Evolutionary conservation across 2,797 vertebrate genomes (phyloP), one percentile per base, ranked within the genome.

Genomic region (Cuniculus paca): DNA sequence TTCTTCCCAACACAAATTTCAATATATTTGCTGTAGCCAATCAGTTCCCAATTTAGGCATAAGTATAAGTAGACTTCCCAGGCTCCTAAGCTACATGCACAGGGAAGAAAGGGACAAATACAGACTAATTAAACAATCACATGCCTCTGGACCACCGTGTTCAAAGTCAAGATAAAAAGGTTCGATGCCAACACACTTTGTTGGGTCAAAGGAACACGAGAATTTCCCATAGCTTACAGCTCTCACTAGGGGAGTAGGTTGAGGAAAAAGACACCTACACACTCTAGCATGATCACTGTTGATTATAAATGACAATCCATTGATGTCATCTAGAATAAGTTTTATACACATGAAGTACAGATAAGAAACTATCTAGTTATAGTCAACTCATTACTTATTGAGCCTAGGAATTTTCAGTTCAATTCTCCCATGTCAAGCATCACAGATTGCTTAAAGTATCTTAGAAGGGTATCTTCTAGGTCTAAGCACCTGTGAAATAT

Each of bases 121-220:
- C 93, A 95, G 93, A 50, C 79, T 82, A 61, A 61, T 85, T 94
- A 97, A 96, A 97, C 39, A 36, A 75, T 72, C 68, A 75, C 12
- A 5, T 14, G 20, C 48, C 36, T 80, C 26, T 65, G 14, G 3
- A 39, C 2, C 6, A 61, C 22, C 52, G 2, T 82, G 20, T n/a
- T 86, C 91, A 56, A 90, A 65, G 42, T 52, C 61, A 56, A 56
- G 8, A 56, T 60, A 54, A 42, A 4, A 42, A 65, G 14, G 19
- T 8, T 54, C 34, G 70, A 56, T 24, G 48, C 4, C 45, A 74
- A 77, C 2, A 0, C 9, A 6, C 28, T 60, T 5, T 54, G 9
- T 26, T 13, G 3, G 6, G 4, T 19, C 4, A 36, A 34, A 60
- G 36, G 22, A 52, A 31, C 0, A 11, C 9, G 26, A 39, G 0